Conservation (phyloP, 2,113 vertebrate species). For the Sisor rabdophorus region DNA sequence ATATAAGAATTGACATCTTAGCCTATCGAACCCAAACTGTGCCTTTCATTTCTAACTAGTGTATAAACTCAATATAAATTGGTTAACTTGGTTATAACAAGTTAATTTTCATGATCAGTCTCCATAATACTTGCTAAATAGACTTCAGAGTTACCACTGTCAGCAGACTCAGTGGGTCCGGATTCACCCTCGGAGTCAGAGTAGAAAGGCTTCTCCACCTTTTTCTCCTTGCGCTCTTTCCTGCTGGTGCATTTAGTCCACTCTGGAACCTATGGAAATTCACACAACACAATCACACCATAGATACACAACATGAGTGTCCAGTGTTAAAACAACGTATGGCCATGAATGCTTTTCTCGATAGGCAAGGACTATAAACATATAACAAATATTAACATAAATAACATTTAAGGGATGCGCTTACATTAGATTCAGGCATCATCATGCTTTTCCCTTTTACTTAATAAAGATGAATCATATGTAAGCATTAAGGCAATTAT, state of each 20-base stretch:
- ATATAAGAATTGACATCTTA: background rate
- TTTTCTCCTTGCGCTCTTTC: conserved; percentile 97
- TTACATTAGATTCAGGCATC: conserved; percentile 16
- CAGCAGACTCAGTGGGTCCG: conserved; percentile 90
- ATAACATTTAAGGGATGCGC: background rate
- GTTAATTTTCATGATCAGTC: background rate
- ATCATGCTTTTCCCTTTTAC: background rate
- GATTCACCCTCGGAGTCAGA: conserved; percentile 95
- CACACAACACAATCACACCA: background rate
- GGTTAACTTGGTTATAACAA: background rate
- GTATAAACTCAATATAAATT: background rate
- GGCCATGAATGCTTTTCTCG: conserved; percentile 67
- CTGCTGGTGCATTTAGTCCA: conserved; percentile 96
- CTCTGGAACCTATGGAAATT: conserved; percentile 82
- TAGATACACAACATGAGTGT: conserved; percentile 39
- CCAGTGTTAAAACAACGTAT: conserved; percentile 50
- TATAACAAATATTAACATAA: background rate
- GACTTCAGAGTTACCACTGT: conserved; percentile 76
- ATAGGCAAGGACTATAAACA: conserved; percentile 41
- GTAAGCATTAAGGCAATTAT: conserved; percentile 54
- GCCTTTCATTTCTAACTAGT: background rate
- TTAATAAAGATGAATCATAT: conserved; percentile 37
- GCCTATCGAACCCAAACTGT: background rate
- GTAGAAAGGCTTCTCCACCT: conserved; percentile 95
- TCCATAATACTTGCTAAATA: background rate